Evolutionary conservation across 1,140 invertebrate species (phyloP), one percentile per base, ranked within the genome.

Genomic region (Sycophila sp.): DNA sequence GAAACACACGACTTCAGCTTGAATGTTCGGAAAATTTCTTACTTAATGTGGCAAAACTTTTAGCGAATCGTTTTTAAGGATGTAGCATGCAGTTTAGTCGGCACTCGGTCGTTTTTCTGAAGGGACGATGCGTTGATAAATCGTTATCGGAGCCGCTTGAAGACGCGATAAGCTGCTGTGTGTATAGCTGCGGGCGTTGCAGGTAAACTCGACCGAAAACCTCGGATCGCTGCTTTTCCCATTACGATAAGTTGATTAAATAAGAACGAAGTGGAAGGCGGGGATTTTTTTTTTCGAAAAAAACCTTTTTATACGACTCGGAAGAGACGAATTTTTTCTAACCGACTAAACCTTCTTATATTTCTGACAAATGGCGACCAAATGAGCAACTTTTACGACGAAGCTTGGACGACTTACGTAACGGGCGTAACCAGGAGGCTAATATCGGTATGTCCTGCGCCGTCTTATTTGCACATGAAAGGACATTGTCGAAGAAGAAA

Each of bases 391-490:
- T 15, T 13, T 13, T 15, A 6, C 4, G 2, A 5, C 49, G 49
- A 42, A 65, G 45, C 34, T 32, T 22, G 59, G 6, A n/a, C 59
- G 38, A 42, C 10, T 67, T 58, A 67, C 65, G 38, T 67, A 67
- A 67, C 19, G 6, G 17, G 7, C 4, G 32, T 24, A 28, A 42
- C 45, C 45, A 69, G 6, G 45, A 62, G 42, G 45, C 26, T 13
- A 10, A 47, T 62, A 56, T 56, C 28, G 68, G 51, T 51, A 56
- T 47, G 15, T 47, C 22, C 24, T 55, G n/a, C 5, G 17, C 11
- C 24, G 7, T 19, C 10, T 17, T 59, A 65, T 71, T 64, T 82
- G 71, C 82, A 82, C 76, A 78, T 78, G 80, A 81, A 84, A 83
- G 79, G 78, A 72, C 59, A 58, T n/a, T n/a, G n/a, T n/a, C 68